Evolutionary conservation across 2,797 vertebrate species (phyloP), one percentile per base, ranked within the genome.

Genomic region (Notolepis coatsorum): DNA sequence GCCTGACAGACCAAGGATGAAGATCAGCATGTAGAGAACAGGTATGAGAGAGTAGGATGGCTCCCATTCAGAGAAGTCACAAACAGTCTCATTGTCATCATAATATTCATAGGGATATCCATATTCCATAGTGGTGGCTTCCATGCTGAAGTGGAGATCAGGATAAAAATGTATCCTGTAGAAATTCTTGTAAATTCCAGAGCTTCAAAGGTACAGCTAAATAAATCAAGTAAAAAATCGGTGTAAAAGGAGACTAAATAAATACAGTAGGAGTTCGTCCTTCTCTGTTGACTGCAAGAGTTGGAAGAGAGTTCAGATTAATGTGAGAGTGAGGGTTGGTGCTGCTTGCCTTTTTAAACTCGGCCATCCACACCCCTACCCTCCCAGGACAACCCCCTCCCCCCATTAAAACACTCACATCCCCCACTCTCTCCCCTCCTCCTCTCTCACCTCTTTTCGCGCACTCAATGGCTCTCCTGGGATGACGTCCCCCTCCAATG

Each of bases 11-110:
- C 96, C 96, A 77, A 96, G 91, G 81, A 95, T 90, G 67, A 95
- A 94, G 55, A 96, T 96, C 68, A 98, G 89, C 92, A 94, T 94
- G 77, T 96, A 96, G 65, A 98, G 88, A 9, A 94, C 88, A 0
- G 96, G 95, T 5, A 96, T 93, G 53, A 96, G 91, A 24, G 92
- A 92, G 79, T 93, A 94, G 2, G 94, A 95, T 0, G 92, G 92
- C 73, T 93, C 91, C 95, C 94, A 95, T 84, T 95, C 95, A 0
- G 91, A 87, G 68, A 78, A 94, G 80, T 93, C 92, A 37, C 93
- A 95, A 2, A 0, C 71, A 0, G 88, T 92, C 52, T 89, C 91
- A 13, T 92, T 93, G 55, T 89, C 84, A 10, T 93, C 92, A 4
- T 91, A 89, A 55, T 93, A 91, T 0, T 92, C 91, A 7, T 86